phyloP scores from a whole-genome alignment of 2,113 vertebrate genomes.

The Mirza zaza region DNA sequence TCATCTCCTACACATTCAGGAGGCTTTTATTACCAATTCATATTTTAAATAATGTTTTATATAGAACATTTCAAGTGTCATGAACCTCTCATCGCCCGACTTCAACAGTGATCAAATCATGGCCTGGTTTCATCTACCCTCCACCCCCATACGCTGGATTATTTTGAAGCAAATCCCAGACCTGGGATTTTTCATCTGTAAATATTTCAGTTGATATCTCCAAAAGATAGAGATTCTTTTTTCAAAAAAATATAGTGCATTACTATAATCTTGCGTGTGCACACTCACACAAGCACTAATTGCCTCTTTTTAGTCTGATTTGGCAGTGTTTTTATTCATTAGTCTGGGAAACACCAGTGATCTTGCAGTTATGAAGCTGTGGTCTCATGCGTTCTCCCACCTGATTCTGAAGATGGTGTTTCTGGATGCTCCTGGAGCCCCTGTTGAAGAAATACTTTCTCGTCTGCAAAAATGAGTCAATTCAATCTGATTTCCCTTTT shows the following conservation, averaged over 20 bases:
- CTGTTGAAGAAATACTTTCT: neutral
- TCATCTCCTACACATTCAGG: neutral
- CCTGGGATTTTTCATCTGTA: neutral
- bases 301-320: neutral
- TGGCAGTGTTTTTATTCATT: neutral
- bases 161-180: neutral
- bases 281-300: neutral
- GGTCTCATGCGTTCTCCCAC: neutral
- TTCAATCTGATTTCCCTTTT: neutral
- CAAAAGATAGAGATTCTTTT: neutral
- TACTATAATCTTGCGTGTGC: neutral
- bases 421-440: neutral
- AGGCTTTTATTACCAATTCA: neutral
- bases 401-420: neutral
- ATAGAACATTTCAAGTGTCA: neutral
- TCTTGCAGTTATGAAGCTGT: neutral
- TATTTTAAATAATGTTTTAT: neutral
- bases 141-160: neutral
- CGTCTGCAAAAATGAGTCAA: neutral
- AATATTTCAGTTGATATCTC: neutral
- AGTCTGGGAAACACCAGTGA: neutral
- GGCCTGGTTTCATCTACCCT: neutral
- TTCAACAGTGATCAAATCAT: neutral
- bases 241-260: fast-evolving
- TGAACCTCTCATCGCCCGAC: no score